These are phyloP conservation scores for Otolemur crassicaudatus DNA, from an alignment of 2,797 vertebrate species.

Conservation along the genomic window DNA sequence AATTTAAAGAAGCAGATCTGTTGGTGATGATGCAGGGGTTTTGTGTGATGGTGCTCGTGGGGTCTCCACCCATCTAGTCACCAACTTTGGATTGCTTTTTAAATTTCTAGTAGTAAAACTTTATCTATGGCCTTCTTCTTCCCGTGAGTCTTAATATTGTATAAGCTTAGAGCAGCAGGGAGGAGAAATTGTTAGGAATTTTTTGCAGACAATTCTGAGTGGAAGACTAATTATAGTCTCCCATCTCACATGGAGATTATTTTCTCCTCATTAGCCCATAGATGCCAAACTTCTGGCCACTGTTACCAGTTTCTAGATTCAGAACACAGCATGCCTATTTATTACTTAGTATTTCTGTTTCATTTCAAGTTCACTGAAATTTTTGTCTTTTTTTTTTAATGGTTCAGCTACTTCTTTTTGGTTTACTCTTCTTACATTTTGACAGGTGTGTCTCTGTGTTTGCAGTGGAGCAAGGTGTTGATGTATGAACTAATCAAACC, in stretches of 20 bases:
- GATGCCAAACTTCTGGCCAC: neutral
- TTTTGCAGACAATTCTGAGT: neutral
- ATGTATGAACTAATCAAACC: neutral
- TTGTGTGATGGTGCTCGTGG: neutral
- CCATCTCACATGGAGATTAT: neutral
- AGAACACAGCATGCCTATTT: neutral
- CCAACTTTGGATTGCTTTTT: neutral
- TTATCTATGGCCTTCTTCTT: neutral
- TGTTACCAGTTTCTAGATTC: neutral
- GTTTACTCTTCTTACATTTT: neutral
- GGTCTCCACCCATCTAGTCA: neutral
- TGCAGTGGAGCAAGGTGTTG: neutral
- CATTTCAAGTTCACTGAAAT: neutral
- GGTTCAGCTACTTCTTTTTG: neutral
- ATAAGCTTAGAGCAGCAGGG: neutral
- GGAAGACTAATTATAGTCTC: neutral
- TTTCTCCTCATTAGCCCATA: neutral
- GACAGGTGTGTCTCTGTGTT: neutral
- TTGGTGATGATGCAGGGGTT: neutral
- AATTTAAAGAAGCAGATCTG: neutral
- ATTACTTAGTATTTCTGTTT: neutral
- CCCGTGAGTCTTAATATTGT: neutral
- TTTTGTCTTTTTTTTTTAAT: neutral
- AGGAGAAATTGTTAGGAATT: neutral
- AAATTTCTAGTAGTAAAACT: neutral